A percentile compares a stretch with the other conserved stretches of the same genome.
Conservation (phyloP, 2,888 invertebrate genomes). For the Lampropteryx suffumata region DNA sequence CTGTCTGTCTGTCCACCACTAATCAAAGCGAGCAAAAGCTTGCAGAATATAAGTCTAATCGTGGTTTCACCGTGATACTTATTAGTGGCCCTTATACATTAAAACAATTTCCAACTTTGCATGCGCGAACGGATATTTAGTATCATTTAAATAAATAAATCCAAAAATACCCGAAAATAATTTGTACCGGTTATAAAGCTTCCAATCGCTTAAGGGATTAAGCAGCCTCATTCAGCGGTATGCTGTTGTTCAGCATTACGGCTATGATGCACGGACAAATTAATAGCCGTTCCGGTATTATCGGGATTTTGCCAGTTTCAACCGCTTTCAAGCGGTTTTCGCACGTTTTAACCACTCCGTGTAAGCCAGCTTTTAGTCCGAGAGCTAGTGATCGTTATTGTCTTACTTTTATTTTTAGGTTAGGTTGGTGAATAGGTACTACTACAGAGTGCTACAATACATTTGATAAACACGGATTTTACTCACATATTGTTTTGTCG, state of each 20-base stretch:
- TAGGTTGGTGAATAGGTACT: too few relatives aligned
- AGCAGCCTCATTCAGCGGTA: conserved; percentile 18
- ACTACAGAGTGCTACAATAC: too few relatives aligned
- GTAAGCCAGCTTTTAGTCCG: conserved; percentile 18
- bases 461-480: too few relatives aligned
- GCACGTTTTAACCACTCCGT: conserved; percentile 23
- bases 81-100: too few relatives aligned
- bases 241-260: conserved; percentile 24
- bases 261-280: conserved; percentile 42
- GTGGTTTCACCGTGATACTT: too few relatives aligned
- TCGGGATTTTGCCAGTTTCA: conserved; percentile 33
- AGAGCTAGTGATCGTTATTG: conserved; percentile 1
- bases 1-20: too few relatives aligned
- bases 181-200: neutral
- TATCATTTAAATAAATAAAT: neutral
- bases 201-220: neutral
- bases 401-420: too few relatives aligned
- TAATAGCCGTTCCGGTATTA: conserved; percentile 44
- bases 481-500: too few relatives aligned
- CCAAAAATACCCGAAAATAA: neutral
- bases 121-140: too few relatives aligned
- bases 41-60: too few relatives aligned
- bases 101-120: too few relatives aligned
- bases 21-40: too few relatives aligned
- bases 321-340: conserved; percentile 26